Evolutionary conservation across 1,140 invertebrate species (phyloP).

Genomic region (Triops longicaudatus): DNA sequence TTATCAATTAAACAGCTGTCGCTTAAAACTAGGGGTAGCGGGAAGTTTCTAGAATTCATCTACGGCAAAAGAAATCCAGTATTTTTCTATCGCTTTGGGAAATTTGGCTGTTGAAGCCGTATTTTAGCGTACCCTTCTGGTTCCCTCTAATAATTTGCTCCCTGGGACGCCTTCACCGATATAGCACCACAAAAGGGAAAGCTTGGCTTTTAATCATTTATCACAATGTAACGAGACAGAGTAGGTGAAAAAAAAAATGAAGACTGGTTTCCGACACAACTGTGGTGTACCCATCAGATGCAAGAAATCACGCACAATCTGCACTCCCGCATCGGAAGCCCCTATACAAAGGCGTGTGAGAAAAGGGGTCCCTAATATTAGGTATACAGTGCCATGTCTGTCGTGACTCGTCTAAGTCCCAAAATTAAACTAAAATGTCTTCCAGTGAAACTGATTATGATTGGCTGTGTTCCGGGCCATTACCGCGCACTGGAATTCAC

Average conservation of each 20-base stretch:
- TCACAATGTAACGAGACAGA: background rate
- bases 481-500: too few species aligned
- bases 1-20: background rate
- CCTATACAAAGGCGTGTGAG: background rate
- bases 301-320: background rate
- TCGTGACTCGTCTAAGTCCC: background rate
- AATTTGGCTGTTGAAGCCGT: background rate
- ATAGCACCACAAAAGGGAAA: slow-evolving; percentile 15
- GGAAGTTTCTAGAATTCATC: background rate
- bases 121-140: background rate
- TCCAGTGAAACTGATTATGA: background rate
- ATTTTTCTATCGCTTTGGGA: background rate
- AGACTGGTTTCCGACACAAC: background rate
- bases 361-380: background rate
- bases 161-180: background rate
- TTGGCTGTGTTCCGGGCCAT: too few species aligned
- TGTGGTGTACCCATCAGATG: background rate
- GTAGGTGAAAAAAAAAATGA: background rate
- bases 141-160: background rate
- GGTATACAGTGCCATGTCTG: background rate
- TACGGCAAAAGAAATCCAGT: background rate
- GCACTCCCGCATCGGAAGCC: background rate
- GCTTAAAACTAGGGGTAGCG: background rate
- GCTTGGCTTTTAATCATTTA: background rate
- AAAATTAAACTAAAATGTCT: background rate